Percentiles rank a stretch among this genome's conserved stretches.
These are phyloP conservation scores for Natator depressus DNA, from an alignment of 2,113 vertebrate species.

Conservation along the genomic window DNA sequence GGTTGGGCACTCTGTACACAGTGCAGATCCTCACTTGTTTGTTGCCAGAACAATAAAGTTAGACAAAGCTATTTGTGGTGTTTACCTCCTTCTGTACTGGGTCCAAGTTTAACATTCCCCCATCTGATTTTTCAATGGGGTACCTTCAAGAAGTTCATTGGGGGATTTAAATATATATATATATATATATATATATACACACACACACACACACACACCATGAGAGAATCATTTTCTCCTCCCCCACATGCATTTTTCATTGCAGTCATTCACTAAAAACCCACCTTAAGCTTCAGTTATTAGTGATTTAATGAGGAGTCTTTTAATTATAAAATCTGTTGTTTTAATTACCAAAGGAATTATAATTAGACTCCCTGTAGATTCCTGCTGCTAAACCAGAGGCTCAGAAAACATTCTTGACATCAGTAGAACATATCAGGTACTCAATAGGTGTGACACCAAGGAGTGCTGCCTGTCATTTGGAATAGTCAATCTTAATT, in stretches of 20 bases:
- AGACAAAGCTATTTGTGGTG: neutral
- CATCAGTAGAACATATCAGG: neutral
- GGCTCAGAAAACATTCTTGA: constrained; percentile 37
- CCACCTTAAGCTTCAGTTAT: constrained; percentile 59
- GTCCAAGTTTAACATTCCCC: neutral
- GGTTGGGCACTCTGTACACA: neutral
- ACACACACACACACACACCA: neutral
- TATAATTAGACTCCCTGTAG: constrained; percentile 63
- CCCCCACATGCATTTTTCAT: neutral
- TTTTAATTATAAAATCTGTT: constrained; percentile 78
- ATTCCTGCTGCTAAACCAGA: constrained; percentile 47
- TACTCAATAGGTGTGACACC: constrained; percentile 24
- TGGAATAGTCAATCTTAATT: constrained; percentile 64
- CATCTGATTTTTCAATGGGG: neutral
- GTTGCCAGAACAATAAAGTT: neutral
- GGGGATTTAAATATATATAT: too few species aligned
- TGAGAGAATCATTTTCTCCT: neutral
- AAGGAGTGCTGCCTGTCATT: neutral
- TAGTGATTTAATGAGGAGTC: constrained; percentile 71
- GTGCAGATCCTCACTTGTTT: neutral
- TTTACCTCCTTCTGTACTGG: neutral
- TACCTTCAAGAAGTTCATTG: neutral
- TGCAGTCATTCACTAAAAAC: constrained; percentile 7
- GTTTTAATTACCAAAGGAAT: constrained; percentile 77
- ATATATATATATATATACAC: too few species aligned